Percentiles rank a stretch among this genome's conserved stretches.
phyloP scores from a whole-genome alignment of 92 coral and sea anemone genomes.

The Siderastrea siderea region DNA sequence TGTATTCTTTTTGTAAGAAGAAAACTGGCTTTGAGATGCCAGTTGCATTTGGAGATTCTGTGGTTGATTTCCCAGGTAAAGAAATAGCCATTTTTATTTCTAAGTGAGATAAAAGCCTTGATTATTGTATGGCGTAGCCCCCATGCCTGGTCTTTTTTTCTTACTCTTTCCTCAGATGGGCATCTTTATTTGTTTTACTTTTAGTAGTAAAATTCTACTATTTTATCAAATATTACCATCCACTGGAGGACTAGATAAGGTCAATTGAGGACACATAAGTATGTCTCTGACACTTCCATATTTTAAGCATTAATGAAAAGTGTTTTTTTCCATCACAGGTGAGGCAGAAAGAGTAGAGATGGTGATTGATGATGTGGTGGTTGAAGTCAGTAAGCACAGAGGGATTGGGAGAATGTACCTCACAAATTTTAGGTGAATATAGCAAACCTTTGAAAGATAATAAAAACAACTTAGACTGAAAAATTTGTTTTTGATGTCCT shows the following conservation, averaged over 20 bases:
- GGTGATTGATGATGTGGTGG: conserved; percentile 95
- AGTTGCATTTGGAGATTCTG: conserved; percentile 71
- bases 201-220: too few species aligned
- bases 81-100: too few species aligned
- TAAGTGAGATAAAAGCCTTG: too few species aligned
- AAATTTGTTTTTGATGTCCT: neutral
- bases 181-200: too few species aligned
- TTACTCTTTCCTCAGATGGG: neutral
- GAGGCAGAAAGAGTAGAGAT: conserved; percentile 98
- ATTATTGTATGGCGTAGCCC: neutral
- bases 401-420: conserved; percentile 95
- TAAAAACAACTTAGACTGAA: neutral
- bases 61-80: conserved; percentile 87
- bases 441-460: neutral
- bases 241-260: too few species aligned
- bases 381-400: conserved; percentile 96
- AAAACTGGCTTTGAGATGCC: conserved; percentile 88
- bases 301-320: neutral
- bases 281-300: neutral
- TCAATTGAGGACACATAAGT: too few species aligned
- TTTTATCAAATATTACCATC: too few species aligned
- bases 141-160: neutral
- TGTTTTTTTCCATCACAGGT: conserved; percentile 53
- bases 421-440: conserved; percentile 84
- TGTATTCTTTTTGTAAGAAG: conserved; percentile 82